Base-by-base conservation (phyloP, 2,113 vertebrate species). In the Zosterops hypoxanthus region DNA sequence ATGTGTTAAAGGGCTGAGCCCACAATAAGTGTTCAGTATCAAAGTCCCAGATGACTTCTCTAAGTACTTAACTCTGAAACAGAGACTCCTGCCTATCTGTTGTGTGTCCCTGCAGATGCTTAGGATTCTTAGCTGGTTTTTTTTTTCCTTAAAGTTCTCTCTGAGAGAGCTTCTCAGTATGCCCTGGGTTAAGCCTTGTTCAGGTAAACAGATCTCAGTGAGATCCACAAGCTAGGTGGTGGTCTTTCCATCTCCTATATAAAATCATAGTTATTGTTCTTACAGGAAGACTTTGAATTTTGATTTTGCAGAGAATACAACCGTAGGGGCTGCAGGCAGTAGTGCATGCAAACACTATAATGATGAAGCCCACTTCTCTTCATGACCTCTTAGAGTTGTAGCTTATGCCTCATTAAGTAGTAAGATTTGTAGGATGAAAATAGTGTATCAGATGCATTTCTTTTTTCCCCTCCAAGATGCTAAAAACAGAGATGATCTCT, bases 281-380 rank as follows among this genome's bases (percentile, higher is more conserved):
- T 79, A 23, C 0, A 8, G 15, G 15, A 75, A 42, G 49, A 15
- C 16, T 77, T 80, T 55, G 8, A 44, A 5, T 64, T 66, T 76
- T 63, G 36, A n/a, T 79, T 83, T 83, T 92, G 55, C 22, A 73
- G 46, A 42, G 36, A 88, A 28, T 42, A 25, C 14, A 69, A 2
- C 9, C 0, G 0, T 53, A 59, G 31, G 23, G 36, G 15, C 46
- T 61, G 23, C 0, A 0, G 25, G 18, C 26, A 26, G 28, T 41
- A 47, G 21, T 49, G 34, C 34, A 12, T n/a, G 26, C 25, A 55
- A 26, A 52, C 53, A 56, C 9, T 39, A 25, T 22, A 49, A 41
- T 63, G 22, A 47, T 60, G 28, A 83, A 79, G 41, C 25, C 14
- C 12, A 18, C 33, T 82, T 66, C 14, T 66, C 23, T 88, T 60